These are phyloP conservation scores for Eilema caniola DNA, from an alignment of 2,888 invertebrate genomes.

Conservation along the genomic window DNA sequence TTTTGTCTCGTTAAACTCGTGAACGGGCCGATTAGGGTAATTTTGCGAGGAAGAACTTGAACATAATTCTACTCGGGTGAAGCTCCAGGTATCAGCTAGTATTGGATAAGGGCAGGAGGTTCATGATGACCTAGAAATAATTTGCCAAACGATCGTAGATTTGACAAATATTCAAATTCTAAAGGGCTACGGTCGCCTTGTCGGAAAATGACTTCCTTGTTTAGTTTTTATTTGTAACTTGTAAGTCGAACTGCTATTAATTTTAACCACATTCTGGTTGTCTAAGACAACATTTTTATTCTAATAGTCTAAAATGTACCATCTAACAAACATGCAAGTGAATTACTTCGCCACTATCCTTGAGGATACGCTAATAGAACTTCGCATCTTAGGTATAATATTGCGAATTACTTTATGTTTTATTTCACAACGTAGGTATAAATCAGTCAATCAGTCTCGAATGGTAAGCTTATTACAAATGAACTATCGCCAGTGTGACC, in stretches of 20 bases:
- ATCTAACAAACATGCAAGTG: background rate
- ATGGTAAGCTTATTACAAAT: too few relatives aligned
- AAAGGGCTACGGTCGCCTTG: background rate
- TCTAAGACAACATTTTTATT: background rate
- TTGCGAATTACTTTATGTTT: background rate
- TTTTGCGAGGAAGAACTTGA: too few relatives aligned
- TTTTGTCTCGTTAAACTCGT: too few relatives aligned
- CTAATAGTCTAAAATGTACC: background rate
- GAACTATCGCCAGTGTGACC: too few relatives aligned
- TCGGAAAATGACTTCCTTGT: background rate
- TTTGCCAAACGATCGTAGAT: background rate
- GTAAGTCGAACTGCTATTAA: background rate
- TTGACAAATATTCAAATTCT: background rate
- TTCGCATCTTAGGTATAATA: constrained; percentile 1
- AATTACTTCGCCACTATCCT: background rate
- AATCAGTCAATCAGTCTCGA: too few relatives aligned
- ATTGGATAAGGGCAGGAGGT: too few relatives aligned
- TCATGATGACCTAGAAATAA: background rate
- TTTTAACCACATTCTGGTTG: background rate
- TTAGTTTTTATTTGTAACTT: background rate
- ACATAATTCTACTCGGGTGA: too few relatives aligned
- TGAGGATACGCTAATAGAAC: constrained; percentile 1
- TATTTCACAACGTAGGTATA: too few relatives aligned
- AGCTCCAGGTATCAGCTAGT: too few relatives aligned
- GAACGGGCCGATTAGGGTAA: too few relatives aligned